Evolutionary conservation across 1,140 invertebrate genomes (phyloP).

Genomic region (Ooceraea biroi): DNA sequence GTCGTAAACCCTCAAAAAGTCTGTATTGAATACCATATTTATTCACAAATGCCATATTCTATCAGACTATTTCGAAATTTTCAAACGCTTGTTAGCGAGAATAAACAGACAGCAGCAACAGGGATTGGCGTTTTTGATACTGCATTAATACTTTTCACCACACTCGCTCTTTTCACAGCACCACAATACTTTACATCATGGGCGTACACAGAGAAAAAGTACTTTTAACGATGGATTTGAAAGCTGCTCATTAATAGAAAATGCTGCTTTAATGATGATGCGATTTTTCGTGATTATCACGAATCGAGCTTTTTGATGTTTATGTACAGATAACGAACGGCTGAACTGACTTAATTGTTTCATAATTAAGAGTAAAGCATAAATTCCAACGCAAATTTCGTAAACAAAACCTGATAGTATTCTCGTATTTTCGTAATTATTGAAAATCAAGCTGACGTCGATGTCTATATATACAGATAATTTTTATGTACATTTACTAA

Average conservation of each 20-base stretch:
- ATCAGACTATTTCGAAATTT: slow-evolving; percentile 2
- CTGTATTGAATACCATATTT: slow-evolving; percentile 14
- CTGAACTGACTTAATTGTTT: neutral
- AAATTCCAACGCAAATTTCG: neutral
- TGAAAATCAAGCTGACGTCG: neutral
- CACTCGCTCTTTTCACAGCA: neutral
- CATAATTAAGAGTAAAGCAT: neutral
- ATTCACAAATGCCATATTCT: neutral
- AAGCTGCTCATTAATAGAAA: slow-evolving; percentile 5
- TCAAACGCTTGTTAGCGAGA: slow-evolving; percentile 8
- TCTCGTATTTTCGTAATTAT: neutral
- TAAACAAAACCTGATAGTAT: neutral
- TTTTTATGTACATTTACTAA: no score
- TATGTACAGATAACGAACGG: neutral
- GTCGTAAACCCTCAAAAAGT: slow-evolving; percentile 2
- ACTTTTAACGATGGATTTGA: slow-evolving; percentile 20
- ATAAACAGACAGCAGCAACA: neutral
- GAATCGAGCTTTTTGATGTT: neutral
- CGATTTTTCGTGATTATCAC: no score
- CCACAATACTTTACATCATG: neutral
- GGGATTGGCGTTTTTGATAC: neutral
- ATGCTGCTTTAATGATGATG: neutral
- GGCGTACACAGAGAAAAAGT: neutral
- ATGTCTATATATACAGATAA: no score
- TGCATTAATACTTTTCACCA: slow-evolving; percentile 24